phyloP scores from a whole-genome alignment of 1,140 invertebrate species.

The Penaeus vannamei region DNA sequence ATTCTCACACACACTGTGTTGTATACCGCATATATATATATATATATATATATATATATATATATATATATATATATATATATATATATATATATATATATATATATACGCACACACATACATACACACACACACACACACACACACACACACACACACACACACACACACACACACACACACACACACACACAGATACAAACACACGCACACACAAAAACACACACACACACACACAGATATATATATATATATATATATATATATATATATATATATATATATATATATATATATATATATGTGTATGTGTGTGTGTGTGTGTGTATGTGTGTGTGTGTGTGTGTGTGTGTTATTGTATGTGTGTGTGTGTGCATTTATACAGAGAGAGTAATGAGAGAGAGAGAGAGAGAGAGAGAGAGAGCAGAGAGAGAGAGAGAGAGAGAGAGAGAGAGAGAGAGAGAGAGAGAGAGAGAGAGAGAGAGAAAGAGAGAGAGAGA shows the following conservation, averaged over 20 bases:
- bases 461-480: too few species aligned
- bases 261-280: background rate
- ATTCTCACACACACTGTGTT: too few species aligned
- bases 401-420: too few species aligned
- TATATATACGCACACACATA: background rate
- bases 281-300: background rate
- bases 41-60: background rate
- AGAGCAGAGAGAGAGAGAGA: too few species aligned
- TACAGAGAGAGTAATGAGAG: too few species aligned
- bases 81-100: background rate
- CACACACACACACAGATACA: too few species aligned
- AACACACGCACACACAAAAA: background rate
- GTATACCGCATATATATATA: background rate
- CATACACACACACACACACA: background rate
- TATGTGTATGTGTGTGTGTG: constrained; percentile 9
- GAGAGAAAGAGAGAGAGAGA: too few species aligned
- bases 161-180: background rate
- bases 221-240: background rate
- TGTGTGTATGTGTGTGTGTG: background rate
- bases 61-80: background rate
- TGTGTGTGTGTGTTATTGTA: background rate
- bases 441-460: too few species aligned
- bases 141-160: background rate
- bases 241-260: background rate
- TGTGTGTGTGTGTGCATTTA: too few species aligned